These are phyloP conservation scores for Aspidoscelis tigris DNA, from an alignment of 2,113 vertebrate genomes.

Conservation along the genomic window DNA sequence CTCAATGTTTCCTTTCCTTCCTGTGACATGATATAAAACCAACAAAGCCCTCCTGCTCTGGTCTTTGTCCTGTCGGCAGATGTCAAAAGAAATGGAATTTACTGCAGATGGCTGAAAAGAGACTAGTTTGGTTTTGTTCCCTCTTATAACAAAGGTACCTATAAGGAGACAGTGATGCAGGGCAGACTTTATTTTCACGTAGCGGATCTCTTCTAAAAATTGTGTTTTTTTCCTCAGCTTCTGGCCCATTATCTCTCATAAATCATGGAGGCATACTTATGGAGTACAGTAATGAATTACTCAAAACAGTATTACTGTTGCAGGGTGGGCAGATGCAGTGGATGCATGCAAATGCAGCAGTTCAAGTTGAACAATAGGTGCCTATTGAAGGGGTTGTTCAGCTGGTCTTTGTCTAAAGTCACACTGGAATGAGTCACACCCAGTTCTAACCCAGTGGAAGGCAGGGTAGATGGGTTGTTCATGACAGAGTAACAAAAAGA, in stretches of 20 bases:
- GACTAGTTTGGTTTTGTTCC: neutral
- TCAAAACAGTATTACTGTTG: neutral
- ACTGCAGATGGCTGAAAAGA: neutral
- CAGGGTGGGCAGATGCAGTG: neutral
- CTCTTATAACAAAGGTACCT: neutral
- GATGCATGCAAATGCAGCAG: neutral
- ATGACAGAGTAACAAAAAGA: neutral
- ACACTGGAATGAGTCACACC: neutral
- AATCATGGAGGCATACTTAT: neutral
- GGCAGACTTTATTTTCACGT: neutral
- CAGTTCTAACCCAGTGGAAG: neutral
- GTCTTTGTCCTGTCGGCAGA: conserved; percentile 46
- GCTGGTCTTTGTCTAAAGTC: neutral
- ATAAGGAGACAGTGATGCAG: neutral
- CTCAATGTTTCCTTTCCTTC: conserved; percentile 60
- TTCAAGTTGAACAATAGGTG: neutral
- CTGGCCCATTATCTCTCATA: neutral
- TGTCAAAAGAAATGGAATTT: neutral
- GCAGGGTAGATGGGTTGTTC: neutral
- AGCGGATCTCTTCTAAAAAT: neutral
- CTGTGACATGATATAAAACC: conserved; percentile 19
- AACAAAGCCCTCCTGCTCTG: conserved; percentile 30
- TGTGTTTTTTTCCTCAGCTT: neutral
- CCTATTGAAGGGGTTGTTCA: neutral
- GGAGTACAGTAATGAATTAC: neutral